Percentiles rank a stretch among this genome's conserved stretches.
These are phyloP conservation scores for Pachyseris speciosa DNA, from an alignment of 64 coral and sea anemone genomes.

Conservation along the genomic window DNA sequence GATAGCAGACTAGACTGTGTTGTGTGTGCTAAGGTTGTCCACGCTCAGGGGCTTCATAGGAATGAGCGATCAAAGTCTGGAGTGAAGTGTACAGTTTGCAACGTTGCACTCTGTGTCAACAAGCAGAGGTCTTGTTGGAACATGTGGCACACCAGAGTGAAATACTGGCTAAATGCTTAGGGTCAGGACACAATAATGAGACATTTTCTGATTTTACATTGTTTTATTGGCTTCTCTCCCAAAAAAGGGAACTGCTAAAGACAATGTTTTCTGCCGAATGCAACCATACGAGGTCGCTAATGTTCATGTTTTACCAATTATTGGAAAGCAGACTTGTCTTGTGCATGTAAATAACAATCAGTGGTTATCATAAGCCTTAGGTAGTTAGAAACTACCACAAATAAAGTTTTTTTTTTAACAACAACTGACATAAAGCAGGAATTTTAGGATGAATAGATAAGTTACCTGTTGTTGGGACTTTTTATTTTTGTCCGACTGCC, in stretches of 20 bases:
- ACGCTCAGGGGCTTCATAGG: conserved; percentile 9
- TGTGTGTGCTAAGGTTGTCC: conserved; percentile 51
- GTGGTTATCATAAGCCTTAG: conserved; percentile 8
- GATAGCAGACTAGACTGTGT: conserved; percentile 65
- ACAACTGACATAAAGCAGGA: conserved; percentile 12
- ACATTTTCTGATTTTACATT: conserved; percentile 1
- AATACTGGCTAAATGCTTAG: conserved; percentile 12
- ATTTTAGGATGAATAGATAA: conserved; percentile 14
- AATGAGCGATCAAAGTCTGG: conserved; percentile 11
- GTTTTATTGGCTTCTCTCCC: no score
- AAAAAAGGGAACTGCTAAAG: no score
- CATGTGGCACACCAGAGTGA: not conserved
- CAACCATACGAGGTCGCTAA: no score
- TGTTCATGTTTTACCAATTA: conserved; percentile 9
- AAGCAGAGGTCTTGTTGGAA: conserved; percentile 7
- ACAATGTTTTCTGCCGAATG: no score
- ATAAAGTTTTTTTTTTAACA: conserved; percentile 11
- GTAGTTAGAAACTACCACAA: conserved; percentile 12
- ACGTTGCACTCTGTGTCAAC: conserved; percentile 1
- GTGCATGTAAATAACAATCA: conserved; percentile 13
- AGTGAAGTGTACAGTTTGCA: conserved; percentile 12
- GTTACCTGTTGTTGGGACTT: conserved; percentile 7
- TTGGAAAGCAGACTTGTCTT: conserved; percentile 7
- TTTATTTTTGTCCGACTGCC: conserved; percentile 3
- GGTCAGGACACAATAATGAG: conserved; percentile 11